Evolutionary conservation across 2,113 vertebrate genomes (phyloP).

Genomic region (Rhabdomys dilectus): DNA sequence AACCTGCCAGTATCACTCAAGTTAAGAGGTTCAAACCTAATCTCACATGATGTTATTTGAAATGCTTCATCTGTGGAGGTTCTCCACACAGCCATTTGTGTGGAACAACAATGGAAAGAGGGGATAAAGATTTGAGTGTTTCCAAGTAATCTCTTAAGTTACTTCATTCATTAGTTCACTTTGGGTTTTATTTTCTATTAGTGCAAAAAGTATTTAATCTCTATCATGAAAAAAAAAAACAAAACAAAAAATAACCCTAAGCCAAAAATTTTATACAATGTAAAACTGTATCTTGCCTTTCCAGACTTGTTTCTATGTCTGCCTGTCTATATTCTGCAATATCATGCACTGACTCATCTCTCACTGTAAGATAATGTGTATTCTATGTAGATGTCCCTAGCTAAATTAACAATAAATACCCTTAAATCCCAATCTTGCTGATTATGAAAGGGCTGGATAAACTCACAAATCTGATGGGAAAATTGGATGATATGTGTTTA

Average conservation of each 20-base stretch:
- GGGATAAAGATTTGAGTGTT: constrained; percentile 31
- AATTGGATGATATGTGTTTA: constrained; percentile 78
- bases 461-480: constrained; percentile 83
- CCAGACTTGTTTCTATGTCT: not conserved
- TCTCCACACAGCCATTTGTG: constrained; percentile 5
- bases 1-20: not conserved
- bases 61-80: not conserved
- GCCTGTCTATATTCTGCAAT: not conserved
- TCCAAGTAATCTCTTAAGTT: not conserved
- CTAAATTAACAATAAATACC: constrained; percentile 35
- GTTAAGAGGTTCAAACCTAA: not conserved
- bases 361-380: not conserved
- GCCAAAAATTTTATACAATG: not conserved
- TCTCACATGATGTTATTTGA: not conserved
- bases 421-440: constrained; percentile 50
- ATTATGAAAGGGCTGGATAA: constrained; percentile 59
- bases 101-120: not conserved
- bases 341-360: not conserved
- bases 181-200: constrained; percentile 38
- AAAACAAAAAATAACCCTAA: not conserved
- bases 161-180: constrained; percentile 15
- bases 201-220: not conserved
- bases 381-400: not conserved
- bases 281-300: not conserved
- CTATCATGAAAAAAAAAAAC: not conserved